phyloP scores from a whole-genome alignment of 2,888 invertebrate species.

The Zele albiditarsus region DNA sequence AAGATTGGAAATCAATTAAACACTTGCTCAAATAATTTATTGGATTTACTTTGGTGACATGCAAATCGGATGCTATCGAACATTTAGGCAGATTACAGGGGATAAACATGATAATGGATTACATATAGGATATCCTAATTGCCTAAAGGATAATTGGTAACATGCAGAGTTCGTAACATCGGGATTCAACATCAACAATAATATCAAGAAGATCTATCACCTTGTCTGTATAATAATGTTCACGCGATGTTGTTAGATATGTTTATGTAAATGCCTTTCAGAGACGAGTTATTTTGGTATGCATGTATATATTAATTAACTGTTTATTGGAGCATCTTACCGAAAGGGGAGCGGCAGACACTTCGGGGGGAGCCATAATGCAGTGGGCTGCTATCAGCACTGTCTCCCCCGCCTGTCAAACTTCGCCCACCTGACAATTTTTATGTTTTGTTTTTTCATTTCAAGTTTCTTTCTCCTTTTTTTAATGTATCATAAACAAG shows the following conservation, averaged over 20 bases:
- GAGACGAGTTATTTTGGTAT: not conserved
- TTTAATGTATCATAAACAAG: slow-evolving; percentile 49
- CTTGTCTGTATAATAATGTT: slow-evolving; percentile 12
- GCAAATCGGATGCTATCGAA: not conserved
- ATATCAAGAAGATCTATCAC: slow-evolving; percentile 17
- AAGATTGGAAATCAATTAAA: not conserved
- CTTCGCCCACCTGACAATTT: slow-evolving; percentile 70
- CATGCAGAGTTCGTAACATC: not conserved
- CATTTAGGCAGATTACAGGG: not conserved
- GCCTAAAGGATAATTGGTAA: not conserved
- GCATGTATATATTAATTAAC: slow-evolving; percentile 29
- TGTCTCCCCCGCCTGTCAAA: slow-evolving; percentile 73
- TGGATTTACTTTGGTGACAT: not conserved
- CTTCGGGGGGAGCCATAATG: slow-evolving; percentile 75
- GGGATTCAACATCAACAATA: not conserved
- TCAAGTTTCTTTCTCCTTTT: slow-evolving; percentile 55
- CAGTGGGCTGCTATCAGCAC: slow-evolving; percentile 75
- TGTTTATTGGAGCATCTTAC: slow-evolving; percentile 66
- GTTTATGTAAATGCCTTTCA: slow-evolving; percentile 12
- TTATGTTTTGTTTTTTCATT: slow-evolving; percentile 56
- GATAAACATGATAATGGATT: not conserved
- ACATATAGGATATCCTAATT: not conserved
- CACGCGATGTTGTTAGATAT: slow-evolving; percentile 26
- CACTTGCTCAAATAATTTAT: not conserved
- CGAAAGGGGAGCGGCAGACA: slow-evolving; percentile 76